Evolutionary conservation across 2,888 invertebrate genomes (phyloP), one percentile per base, ranked within the genome.

Genomic region (Strigamia maritima): DNA sequence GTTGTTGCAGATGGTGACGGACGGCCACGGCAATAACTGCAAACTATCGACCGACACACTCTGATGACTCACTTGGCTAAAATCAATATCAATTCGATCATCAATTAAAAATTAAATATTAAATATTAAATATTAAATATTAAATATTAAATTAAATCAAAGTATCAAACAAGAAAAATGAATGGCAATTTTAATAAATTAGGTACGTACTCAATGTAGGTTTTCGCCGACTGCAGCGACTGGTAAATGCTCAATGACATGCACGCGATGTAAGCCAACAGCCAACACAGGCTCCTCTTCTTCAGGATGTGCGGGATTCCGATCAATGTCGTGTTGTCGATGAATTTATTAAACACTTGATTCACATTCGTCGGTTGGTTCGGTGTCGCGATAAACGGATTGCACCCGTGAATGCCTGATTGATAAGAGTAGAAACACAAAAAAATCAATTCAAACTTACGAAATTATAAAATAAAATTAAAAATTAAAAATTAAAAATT

Each of bases 1-100:
- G 14, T 77, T 26, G n/a, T 49, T 77, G 49, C 77, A 77, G 2
- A 77, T 24, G 26, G 77, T 77, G 24, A 77, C n/a, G 24, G 77
- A 49, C 1, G 77, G 77, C 38, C 38, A 77, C 7, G 77, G 40
- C 22, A 77, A n/a, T 16, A 6, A 0, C 54, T n/a, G 16, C 3
- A 4, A 7, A n/a, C 19, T 54, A 19, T 54, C 1, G 3, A 54
- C 54, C 22, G 54, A 54, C 8, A 19, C n/a, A n/a, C 54, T 54
- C 54, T 54, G 70, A 14, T 70, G 70, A 28, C 28, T 70, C 12
- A 26, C 7, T 26, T 70, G 24, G 14, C 26, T 70, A 26, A 24
- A 16, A 22, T 22, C 2, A 60, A 60, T 19, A 22, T 60, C 12
- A 24, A 10, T 1, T 6, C 35, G 10, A 35, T 35, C 35, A 35